A percentile compares a stretch with the other conserved stretches of the same genome.
phyloP scores from a whole-genome alignment of 2,888 invertebrate genomes.

The Lasioglossum vierecki region DNA sequence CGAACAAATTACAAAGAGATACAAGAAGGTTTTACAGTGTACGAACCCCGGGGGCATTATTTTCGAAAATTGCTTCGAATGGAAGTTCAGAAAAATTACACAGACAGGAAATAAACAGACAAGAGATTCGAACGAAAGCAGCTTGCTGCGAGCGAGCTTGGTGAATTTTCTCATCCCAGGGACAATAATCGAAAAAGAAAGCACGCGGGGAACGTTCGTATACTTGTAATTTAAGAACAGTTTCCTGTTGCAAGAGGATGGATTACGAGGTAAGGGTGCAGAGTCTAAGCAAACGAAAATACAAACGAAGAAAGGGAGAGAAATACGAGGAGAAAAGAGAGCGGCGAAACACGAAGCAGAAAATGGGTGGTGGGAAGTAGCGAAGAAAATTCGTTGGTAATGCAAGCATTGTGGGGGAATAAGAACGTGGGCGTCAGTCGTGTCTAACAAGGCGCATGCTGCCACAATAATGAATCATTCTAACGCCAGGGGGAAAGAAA shows the following conservation, averaged over 20 bases:
- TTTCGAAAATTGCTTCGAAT: not conserved
- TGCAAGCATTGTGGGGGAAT: slow-evolving; percentile 34
- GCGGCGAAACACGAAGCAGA: not conserved
- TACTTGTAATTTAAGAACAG: slow-evolving; percentile 34
- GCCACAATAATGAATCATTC: slow-evolving; percentile 77
- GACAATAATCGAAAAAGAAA: slow-evolving; percentile 33
- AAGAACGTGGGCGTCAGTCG: slow-evolving; percentile 70
- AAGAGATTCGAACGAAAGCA: slow-evolving; percentile 18
- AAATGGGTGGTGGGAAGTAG: slow-evolving; percentile 1
- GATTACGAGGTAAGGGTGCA: slow-evolving; percentile 18
- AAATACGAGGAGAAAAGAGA: not conserved
- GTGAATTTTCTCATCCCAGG: slow-evolving; percentile 24
- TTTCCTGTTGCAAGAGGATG: not conserved
- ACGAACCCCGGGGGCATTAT: not conserved
- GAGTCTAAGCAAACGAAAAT: slow-evolving; percentile 22
- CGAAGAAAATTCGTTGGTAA: slow-evolving; percentile 43
- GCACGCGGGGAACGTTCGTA: slow-evolving; percentile 10
- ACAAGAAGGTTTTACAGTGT: not conserved
- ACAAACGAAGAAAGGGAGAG: not conserved
- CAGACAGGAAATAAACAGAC: not conserved
- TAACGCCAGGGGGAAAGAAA: slow-evolving; percentile 38
- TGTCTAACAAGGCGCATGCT: slow-evolving; percentile 73
- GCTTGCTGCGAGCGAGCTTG: not conserved
- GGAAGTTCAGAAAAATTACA: not conserved
- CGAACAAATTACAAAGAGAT: not conserved